Base-by-base conservation (phyloP, 2,797 vertebrate genomes). In the Falco columbarius region DNA sequence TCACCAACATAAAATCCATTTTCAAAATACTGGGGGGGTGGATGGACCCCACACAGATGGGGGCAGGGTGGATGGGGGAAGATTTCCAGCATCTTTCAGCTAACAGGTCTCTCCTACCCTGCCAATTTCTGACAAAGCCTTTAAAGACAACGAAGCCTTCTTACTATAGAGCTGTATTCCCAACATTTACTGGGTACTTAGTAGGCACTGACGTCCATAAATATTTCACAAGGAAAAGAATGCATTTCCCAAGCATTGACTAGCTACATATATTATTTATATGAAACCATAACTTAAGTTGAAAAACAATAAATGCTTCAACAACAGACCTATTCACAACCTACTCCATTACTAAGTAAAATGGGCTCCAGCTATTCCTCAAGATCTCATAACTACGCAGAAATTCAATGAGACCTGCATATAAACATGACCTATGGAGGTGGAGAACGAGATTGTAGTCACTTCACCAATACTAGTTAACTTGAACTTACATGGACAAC, bases 191-290 rank as follows among this genome's bases (percentile, higher is more conserved):
- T 97, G 96, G 52, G 47, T 96, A 98, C 97, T 98, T 97, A 98
- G 98, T 96, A 98, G 97, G 97, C 97, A 96, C 95, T 97, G 97
- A 89, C 8, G 36, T 89, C 96, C 95, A 98, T 98, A 98, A 98
- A 98, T 98, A 98, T 98, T 98, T 98, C 98, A 98, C 95, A 91
- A 97, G 82, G 52, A 96, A 97, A 97, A 97, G 97, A 98, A 97
- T 93, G 96, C 97, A 97, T 97, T 97, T 97, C 95, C 93, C 97
- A 96, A 72, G 97, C 97, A 97, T 95, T 86, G 95, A 97, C 98
- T 98, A 68, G 92, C 94, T 91, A 65, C 97, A 98, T 98, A 94
- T 97, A 98, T 98, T 98, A 98, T 98, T 98, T 97, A 98, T 98
- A 98, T 97, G 95, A 97, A 98, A 97, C 97, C 94, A 97, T 97